These are phyloP conservation scores for Setophaga coronata DNA, from an alignment of 2,113 vertebrate species.

Conservation along the genomic window DNA sequence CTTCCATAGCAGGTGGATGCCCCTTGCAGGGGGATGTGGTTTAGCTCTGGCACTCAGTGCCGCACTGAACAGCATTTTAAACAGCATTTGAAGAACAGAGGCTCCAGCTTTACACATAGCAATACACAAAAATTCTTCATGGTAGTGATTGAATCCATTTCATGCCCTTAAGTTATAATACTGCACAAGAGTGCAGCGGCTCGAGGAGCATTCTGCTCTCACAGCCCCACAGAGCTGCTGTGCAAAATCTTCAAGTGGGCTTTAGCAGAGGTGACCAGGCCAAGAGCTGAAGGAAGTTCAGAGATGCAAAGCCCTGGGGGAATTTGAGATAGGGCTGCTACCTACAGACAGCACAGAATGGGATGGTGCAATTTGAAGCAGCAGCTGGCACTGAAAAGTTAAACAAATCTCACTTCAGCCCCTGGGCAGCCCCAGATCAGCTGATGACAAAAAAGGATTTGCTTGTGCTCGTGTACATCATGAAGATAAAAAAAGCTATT, in stretches of 20 bases:
- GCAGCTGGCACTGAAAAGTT: background rate
- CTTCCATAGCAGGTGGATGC: constrained; percentile 9
- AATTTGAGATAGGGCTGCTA: background rate
- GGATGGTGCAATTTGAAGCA: background rate
- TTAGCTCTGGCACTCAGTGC: background rate
- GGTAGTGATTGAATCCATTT: background rate
- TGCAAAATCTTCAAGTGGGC: background rate
- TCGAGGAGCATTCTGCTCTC: fast-evolving
- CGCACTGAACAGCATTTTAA: background rate
- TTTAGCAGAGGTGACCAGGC: background rate
- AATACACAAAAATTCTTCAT: background rate
- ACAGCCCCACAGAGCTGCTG: background rate
- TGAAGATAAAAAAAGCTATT: background rate
- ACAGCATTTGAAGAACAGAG: constrained; percentile 9
- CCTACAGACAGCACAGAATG: background rate
- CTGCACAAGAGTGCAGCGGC: background rate
- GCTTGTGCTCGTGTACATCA: background rate
- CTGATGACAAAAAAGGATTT: background rate
- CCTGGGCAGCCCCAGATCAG: background rate
- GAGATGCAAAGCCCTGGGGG: background rate
- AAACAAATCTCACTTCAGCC: background rate
- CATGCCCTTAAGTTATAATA: background rate
- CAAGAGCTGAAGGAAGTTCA: background rate
- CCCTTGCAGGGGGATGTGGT: background rate
- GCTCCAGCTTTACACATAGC: background rate